Base-by-base conservation (phyloP, 2,888 invertebrate genomes). In the Augochlorella aurata region DNA sequence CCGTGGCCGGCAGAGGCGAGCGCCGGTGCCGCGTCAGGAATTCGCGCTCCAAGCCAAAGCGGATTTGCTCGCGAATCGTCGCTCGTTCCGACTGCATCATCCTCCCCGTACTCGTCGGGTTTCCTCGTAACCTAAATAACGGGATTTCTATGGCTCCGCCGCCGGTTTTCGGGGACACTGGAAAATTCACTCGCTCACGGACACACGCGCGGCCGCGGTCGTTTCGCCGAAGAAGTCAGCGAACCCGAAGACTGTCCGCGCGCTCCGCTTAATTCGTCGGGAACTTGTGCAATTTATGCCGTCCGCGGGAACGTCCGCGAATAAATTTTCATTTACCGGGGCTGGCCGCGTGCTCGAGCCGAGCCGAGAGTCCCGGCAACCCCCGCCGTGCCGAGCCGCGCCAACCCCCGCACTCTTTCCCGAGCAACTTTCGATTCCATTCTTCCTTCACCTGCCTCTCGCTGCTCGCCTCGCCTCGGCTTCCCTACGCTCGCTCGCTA, bases 41-140 rank as follows among this genome's bases (percentile, higher is more conserved):
- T 80, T 68, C 76, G 76, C 72, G 80, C 63, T 72, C 44, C 21
- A 21, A 58, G 54, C 61, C 69, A 82, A 82, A 82, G 82, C 77
- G 81, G 82, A 82, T 78, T 82, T 82, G 65, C 74, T 38, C 74
- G 73, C 81, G 83, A 83, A 82, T 83, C 77, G 66, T 65, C 70
- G 52, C 61, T 45, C 61, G 44, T 49, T 47, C 73, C 21, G 4
- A 47, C 63, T 58, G 38, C 74, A 14, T 58, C 54, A 58, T 58
- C 54, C 54, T 14, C 61, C 24, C 45, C 45, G 77, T 63, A 54
- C 16, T 72, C 63, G 71, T 68, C 52, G 50, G 74, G 83, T 75
- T 82, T 83, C 82, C 81, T 72, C 58, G 65, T 76, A 82, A 82
- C 82, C 82, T 76, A 81, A 76, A 81, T 82, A 82, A 76, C 72